Conservation (phyloP, 2,113 vertebrate genomes). For the Ctenodactylus gundi region DNA sequence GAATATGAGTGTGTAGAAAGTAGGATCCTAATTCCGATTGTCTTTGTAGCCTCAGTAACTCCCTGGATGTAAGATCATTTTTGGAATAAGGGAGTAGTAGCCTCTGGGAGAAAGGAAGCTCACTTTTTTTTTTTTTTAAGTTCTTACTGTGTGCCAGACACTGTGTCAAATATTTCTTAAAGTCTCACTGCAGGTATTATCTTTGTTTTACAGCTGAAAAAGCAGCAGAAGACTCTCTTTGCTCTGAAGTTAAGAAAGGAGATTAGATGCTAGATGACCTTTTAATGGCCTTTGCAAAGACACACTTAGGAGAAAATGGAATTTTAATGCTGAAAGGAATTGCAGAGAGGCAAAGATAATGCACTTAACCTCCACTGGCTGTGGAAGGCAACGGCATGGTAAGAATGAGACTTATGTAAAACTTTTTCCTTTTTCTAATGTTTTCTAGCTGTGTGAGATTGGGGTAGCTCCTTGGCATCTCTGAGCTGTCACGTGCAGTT, state of each 20-base stretch:
- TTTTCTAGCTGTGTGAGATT: not conserved
- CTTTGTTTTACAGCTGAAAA: slow-evolving; percentile 57
- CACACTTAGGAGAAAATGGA: slow-evolving; percentile 73
- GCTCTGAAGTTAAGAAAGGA: slow-evolving; percentile 65
- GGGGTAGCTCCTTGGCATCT: not conserved
- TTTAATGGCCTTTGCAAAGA: slow-evolving; percentile 77
- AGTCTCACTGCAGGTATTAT: not conserved
- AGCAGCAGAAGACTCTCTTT: slow-evolving; percentile 34
- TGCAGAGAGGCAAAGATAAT: slow-evolving; percentile 46
- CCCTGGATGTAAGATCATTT: not conserved
- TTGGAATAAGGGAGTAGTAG: not conserved
- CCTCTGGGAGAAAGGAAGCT: not conserved
- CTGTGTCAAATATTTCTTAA: not conserved
- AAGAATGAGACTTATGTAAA: not conserved
- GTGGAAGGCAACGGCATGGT: not conserved
- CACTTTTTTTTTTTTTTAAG: not conserved
- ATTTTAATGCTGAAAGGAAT: slow-evolving; percentile 68
- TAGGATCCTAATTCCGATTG: not conserved
- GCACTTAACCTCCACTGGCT: not conserved
- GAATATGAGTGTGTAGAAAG: not conserved
- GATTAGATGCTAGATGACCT: slow-evolving; percentile 74
- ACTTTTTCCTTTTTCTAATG: not conserved
- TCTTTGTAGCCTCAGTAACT: not conserved
- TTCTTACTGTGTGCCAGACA: slow-evolving; percentile 51
- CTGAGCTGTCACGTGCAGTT: not conserved